These are phyloP conservation scores for Rhinolophus sinicus DNA, from an alignment of 2,113 vertebrate genomes.

Conservation along the genomic window DNA sequence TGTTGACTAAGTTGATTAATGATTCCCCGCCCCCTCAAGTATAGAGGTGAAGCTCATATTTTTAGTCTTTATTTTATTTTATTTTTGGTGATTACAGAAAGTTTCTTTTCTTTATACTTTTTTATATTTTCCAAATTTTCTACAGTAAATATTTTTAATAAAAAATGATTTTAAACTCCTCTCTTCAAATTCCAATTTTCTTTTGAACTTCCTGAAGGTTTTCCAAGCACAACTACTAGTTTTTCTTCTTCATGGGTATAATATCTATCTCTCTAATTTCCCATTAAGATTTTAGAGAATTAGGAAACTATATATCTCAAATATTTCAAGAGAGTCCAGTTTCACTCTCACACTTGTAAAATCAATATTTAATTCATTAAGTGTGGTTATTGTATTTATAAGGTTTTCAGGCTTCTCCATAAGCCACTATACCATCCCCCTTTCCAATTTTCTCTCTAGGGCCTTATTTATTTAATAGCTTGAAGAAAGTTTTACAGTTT, in stretches of 20 bases:
- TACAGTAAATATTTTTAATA: background rate
- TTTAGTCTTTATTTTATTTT: background rate
- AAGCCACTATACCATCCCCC: background rate
- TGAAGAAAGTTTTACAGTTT: background rate
- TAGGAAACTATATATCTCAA: background rate
- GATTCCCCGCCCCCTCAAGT: background rate
- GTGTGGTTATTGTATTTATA: background rate
- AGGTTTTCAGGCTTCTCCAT: background rate
- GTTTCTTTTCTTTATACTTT: background rate
- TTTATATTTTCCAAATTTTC: constrained; percentile 30
- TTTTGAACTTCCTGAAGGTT: background rate
- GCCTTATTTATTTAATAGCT: background rate
- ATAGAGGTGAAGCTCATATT: background rate
- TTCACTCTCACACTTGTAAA: background rate
- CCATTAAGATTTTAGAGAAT: background rate
- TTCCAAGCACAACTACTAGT: background rate
- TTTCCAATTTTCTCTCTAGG: background rate
- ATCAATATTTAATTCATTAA: background rate
- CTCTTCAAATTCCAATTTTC: constrained; percentile 1
- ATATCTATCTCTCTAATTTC: background rate
- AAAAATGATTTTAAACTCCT: background rate
- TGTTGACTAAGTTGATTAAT: background rate
- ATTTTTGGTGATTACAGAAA: background rate
- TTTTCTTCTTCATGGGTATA: background rate
- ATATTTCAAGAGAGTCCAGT: background rate